Base-by-base conservation (phyloP, 2,797 vertebrate genomes). In the Fratercula arctica region DNA sequence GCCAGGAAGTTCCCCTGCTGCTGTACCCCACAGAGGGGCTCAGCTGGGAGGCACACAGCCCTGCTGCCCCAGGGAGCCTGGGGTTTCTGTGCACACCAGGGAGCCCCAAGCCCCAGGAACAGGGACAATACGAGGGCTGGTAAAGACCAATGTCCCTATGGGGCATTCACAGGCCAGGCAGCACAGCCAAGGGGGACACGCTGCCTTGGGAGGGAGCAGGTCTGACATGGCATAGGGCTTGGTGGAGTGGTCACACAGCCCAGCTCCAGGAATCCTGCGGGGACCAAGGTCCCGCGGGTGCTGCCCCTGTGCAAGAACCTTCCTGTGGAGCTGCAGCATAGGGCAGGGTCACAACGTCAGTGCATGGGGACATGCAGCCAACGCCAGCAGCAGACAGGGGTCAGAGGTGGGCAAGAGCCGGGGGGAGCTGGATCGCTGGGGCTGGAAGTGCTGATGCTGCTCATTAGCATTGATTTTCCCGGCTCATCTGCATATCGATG, bases 311-410 rank as follows among this genome's bases (percentile, higher is more conserved):
- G 0, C 3, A 6, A 80, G 72, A 89, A 61, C 28, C 25, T 61
- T 61, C 51, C 60, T 13, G 35, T 5, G 3, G 25, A 20, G 10
- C 78, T 18, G 35, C 15, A 2, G 66, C 57, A 24, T 7, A 2
- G 25, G 29, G 21, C 12, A 13, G 59, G 54, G 68, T 60, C 63
- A 28, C 0, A 4, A 18, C 31, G 7, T 48, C 68, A 46, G 61
- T 1, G 2, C 41, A 7, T 1, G 0, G 35, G 69, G 77, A 77
- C n/a, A 5, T 0, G 2, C 1, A 0, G 63, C 61, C 4, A 3
- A 53, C 2, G 16, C 7, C 61, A 29, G 50, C 61, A 75, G 66
- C 2, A 1, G 70, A 70, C 69, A 26, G 43, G 31, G 61, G 28
- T 29, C 7, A 0, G 69, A 48, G 61, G 45, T 19, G 33, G 20